Percentiles rank a stretch among this genome's conserved stretches.
Evolutionary conservation across 1,140 invertebrate genomes (phyloP).

Genomic region (Diplogasteroides magnus): DNA sequence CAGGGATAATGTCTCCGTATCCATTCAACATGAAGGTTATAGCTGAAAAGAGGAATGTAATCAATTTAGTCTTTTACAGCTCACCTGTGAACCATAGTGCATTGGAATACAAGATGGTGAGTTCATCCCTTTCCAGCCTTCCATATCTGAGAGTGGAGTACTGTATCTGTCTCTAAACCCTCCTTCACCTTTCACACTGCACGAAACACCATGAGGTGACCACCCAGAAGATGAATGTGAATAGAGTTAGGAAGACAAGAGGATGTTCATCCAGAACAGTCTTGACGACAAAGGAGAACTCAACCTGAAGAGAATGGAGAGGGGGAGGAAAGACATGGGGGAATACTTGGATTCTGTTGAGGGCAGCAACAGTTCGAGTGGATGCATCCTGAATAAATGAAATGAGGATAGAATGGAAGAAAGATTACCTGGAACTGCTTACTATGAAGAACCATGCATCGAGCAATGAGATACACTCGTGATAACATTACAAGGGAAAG

Average conservation of each 20-base stretch:
- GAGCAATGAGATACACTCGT: constrained; percentile 93
- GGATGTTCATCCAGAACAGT: constrained; percentile 74
- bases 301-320: constrained; percentile 59
- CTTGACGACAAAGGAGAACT: constrained; percentile 96
- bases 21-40: constrained; percentile 49
- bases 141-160: too few relatives aligned
- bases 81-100: constrained; percentile 51
- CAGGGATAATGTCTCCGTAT: constrained; percentile 93
- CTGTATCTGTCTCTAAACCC: too few relatives aligned
- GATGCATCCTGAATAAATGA: constrained; percentile 76
- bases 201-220: constrained; percentile 50
- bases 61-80: constrained; percentile 35
- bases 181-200: constrained; percentile 36
- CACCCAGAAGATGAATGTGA: constrained; percentile 49
- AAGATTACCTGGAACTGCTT: constrained; percentile 74
- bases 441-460: constrained; percentile 97
- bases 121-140: constrained; percentile 36
- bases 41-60: constrained; percentile 7
- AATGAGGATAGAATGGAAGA: constrained; percentile 1
- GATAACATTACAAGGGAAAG: constrained; percentile 98
- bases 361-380: constrained; percentile 71
- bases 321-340: too few relatives aligned
- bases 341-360: constrained; percentile 80
- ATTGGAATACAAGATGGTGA: constrained; percentile 50
- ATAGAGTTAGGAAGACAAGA: constrained; percentile 44